Evolutionary conservation across 2,888 invertebrate genomes (phyloP), one percentile per base, ranked within the genome.

Genomic region (Agriopis leucophaearia): DNA sequence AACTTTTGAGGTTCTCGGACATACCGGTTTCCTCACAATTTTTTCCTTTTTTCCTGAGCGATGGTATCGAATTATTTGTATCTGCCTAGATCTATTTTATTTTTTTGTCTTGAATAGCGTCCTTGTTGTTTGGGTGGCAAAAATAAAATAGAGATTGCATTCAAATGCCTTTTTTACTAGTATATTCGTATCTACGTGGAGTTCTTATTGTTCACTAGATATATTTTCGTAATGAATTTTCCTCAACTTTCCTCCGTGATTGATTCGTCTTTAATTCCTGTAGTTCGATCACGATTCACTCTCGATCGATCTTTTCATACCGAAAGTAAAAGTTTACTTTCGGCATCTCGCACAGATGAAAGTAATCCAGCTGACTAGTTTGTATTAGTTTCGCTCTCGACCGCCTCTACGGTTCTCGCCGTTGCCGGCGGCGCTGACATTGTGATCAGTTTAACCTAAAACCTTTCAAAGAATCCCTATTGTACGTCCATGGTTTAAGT

Each of bases 261-360:
- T 62, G 38, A 16, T 47, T 58, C 55, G 45, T 52, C 16, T 66
- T 55, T 48, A 35, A 60, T 60, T 57, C 51, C 38, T 56, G 27
- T 60, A 56, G 64, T 68, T 50, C 35, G 44, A 69, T 60, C 64
- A 64, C 68, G 47, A 64, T 64, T 61, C 68, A 51, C 66, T 71
- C 64, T 56, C 66, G 55, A 57, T 63, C 57, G 58, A 80, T 82
- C 73, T 84, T 86, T 84, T 85, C 83, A 75, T 85, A 82, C 74
- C 74, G 90, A 92, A 91, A 92, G 92, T 92, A 92, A 93, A 91
- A 93, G 92, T 90, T 84, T 73, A 84, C 90, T 91, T 92, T 91
- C 91, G 88, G 90, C 85, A 84, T 88, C 87, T 86, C 84, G 77
- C 79, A 82, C 82, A 82, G 88, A 91, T 88, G 92, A 93, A 93